Base-by-base conservation (phyloP, 2,888 invertebrate genomes). In the Tipula lateralis region DNA sequence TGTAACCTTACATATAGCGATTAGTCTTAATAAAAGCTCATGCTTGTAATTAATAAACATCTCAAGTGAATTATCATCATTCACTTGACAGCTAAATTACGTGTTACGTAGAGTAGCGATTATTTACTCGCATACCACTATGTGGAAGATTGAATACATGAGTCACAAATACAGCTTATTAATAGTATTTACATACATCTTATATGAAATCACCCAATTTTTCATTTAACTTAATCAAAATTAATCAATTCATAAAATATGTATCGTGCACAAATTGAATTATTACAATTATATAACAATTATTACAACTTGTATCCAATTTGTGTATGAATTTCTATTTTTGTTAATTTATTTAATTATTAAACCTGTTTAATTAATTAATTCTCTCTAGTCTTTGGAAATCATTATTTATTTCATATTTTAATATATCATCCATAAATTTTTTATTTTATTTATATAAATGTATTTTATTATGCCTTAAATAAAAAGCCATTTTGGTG, bases 371-470 rank as follows among this genome's bases (percentile, higher is more conserved):
- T 83, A 24, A 66, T 66, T 66, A 66, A 66, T 66, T 82, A 32
- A 30, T 83, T 30, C 16, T 32, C 19, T 83, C 29, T 83, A 83
- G 32, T 83, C 30, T 83, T 83, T 13, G 32, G 30, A 32, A 83
- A 16, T 83, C 29, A 83, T 83, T 83, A 83, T 83, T 83, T 83
- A 83, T 32, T 83, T 83, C 29, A 83, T 83, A 83, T 83, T 83
- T 29, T 32, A 83, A 83, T 83, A 83, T 30, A 30, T 29, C 24
- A 81, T 83, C 30, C 82, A 83, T 83, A 13, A n/a, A 32, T 30
- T 83, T n/a, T 83, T 32, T 30, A 34, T 83, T 83, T 34, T 34
- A 34, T 32, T 34, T 83, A 83, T 83, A 66, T 24, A n/a, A n/a
- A 83, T 83, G 19, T 83, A 83, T 83, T 83, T 81, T 81, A 29